Evolutionary conservation across 1,140 invertebrate genomes (phyloP).

Genomic region (Neodiprion virginianus): DNA sequence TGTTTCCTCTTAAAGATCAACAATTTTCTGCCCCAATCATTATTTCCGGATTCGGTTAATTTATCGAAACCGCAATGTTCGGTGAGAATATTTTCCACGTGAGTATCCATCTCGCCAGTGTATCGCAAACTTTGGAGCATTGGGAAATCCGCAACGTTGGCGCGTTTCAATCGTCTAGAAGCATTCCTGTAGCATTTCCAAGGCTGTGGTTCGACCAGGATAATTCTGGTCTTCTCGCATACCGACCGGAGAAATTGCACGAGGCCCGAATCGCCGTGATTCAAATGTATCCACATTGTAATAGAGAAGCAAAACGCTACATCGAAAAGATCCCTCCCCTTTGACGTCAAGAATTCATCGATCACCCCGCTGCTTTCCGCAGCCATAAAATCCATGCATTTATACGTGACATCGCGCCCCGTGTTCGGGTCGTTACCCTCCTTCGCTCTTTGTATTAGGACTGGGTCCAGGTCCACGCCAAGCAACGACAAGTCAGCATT

Average conservation of each 20-base stretch:
- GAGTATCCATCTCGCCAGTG: constrained; percentile 65
- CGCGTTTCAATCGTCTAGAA: constrained; percentile 70
- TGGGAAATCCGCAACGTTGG: constrained; percentile 66
- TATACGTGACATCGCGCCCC: constrained; percentile 59
- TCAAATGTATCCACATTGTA: constrained; percentile 89
- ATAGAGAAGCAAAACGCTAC: constrained; percentile 80
- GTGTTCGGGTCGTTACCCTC: constrained; percentile 55
- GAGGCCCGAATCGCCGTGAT: constrained; percentile 77
- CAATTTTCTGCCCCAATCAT: constrained; percentile 74
- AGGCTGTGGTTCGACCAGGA: constrained; percentile 81
- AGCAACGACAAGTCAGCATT: constrained; percentile 62
- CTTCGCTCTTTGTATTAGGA: constrained; percentile 72
- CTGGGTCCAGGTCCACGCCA: constrained; percentile 77
- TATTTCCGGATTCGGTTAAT: constrained; percentile 61
- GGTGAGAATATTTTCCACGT: constrained; percentile 68
- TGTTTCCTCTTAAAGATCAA: constrained; percentile 57
- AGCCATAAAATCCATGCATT: constrained; percentile 69
- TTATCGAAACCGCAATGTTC: constrained; percentile 61
- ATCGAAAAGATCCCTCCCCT: constrained; percentile 67
- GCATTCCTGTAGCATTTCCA: constrained; percentile 84
- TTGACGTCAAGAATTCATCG: constrained; percentile 53
- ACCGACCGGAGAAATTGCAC: constrained; percentile 66
- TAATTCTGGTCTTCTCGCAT: constrained; percentile 60
- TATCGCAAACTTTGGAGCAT: constrained; percentile 66
- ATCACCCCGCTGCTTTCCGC: constrained; percentile 49